Conservation (phyloP, 2,797 vertebrate genomes). For the Falco columbarius region DNA sequence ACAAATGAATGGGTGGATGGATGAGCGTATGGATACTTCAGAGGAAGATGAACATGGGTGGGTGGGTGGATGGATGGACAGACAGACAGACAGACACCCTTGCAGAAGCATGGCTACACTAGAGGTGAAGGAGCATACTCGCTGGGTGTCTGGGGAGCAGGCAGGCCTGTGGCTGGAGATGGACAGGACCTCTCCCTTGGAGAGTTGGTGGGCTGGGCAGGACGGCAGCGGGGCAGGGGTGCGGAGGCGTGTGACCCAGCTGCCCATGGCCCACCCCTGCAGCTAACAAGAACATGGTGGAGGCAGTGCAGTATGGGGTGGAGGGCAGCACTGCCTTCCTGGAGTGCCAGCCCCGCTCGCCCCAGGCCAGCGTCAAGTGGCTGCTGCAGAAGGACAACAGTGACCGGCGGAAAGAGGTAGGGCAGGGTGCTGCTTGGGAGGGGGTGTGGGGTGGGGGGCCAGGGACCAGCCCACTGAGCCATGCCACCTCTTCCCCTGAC, state of each 20-base stretch:
- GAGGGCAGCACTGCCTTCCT: conserved; percentile 96
- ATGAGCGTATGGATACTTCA: background rate
- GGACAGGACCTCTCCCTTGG: background rate
- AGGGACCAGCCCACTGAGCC: background rate
- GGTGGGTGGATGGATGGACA: no score
- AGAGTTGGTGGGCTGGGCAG: background rate
- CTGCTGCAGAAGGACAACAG: conserved; percentile 95
- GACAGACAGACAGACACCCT: no score
- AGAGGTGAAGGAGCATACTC: background rate
- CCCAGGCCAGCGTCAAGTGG: conserved; percentile 95
- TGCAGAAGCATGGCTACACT: background rate
- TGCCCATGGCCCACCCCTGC: background rate
- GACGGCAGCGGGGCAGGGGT: background rate
- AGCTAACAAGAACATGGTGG: conserved; percentile 93
- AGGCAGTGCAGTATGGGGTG: conserved; percentile 93
- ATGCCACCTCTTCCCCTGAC: background rate
- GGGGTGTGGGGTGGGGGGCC: background rate
- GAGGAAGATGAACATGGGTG: no score
- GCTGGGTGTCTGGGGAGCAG: background rate
- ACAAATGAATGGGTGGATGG: background rate
- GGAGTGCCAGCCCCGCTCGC: conserved; percentile 95
- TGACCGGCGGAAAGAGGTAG: conserved; percentile 94
- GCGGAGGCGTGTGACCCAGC: accelerated
- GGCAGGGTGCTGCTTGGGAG: background rate
- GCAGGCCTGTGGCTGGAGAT: background rate